These are phyloP conservation scores for Protophormia terraenovae DNA, from an alignment of 2,888 invertebrate species.

Conservation along the genomic window DNA sequence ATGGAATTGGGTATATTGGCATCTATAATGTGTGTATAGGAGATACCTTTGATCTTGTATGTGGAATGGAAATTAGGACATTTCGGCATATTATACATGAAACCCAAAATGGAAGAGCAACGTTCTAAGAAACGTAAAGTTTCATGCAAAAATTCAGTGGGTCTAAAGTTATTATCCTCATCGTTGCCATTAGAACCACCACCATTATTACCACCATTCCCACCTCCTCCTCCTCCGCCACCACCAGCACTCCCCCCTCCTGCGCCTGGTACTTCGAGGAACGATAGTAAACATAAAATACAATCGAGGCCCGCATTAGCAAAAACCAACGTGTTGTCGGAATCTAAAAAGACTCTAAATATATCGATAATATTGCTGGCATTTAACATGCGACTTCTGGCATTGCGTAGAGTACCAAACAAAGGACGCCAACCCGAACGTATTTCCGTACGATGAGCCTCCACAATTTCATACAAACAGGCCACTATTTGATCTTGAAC, in stretches of 20 bases:
- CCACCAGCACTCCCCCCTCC: slow-evolving; percentile 87
- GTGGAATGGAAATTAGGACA: slow-evolving; percentile 96
- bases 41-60: slow-evolving; percentile 90
- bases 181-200: slow-evolving; percentile 87
- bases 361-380: slow-evolving; percentile 91
- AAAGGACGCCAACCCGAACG: slow-evolving; percentile 97
- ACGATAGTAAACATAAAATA: slow-evolving; percentile 92
- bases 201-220: slow-evolving; percentile 75
- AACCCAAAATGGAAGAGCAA: slow-evolving; percentile 92
- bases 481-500: slow-evolving; percentile 96
- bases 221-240: slow-evolving; percentile 77
- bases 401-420: slow-evolving; percentile 95
- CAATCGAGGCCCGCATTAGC: slow-evolving; percentile 97
- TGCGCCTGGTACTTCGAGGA: slow-evolving; percentile 81
- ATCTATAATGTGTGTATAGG: slow-evolving; percentile 90
- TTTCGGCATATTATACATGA: slow-evolving; percentile 97
- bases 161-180: slow-evolving; percentile 82
- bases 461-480: slow-evolving; percentile 97
- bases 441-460: slow-evolving; percentile 95
- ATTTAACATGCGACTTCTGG: slow-evolving; percentile 85
- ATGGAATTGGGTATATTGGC: slow-evolving; percentile 89
- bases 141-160: slow-evolving; percentile 83
- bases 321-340: slow-evolving; percentile 95
- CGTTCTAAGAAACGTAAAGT: slow-evolving; percentile 92
- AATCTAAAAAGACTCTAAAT: slow-evolving; percentile 95